phyloP scores from a whole-genome alignment of 2,888 invertebrate genomes.

The Chesias legatella region DNA sequence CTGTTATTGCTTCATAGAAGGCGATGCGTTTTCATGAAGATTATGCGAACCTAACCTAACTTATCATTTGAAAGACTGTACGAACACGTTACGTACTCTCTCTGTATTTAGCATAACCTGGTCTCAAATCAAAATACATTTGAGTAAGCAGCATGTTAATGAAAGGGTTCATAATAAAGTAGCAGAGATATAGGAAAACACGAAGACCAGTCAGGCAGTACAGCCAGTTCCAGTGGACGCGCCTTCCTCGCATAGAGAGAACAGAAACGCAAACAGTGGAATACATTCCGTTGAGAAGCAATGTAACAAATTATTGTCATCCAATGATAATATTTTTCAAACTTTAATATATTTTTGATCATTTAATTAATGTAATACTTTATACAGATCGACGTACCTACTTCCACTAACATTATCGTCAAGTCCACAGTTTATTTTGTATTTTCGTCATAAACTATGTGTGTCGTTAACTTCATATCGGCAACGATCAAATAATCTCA shows the following conservation, averaged over 20 bases:
- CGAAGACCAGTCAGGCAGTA: too few species aligned
- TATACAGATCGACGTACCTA: constrained; percentile 64
- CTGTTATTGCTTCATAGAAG: constrained; percentile 55
- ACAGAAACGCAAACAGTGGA: constrained; percentile 38
- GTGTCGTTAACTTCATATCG: constrained; percentile 31
- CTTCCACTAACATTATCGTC: constrained; percentile 42
- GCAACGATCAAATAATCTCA: constrained; percentile 52
- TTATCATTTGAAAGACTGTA: constrained; percentile 10
- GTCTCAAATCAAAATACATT: constrained; percentile 9
- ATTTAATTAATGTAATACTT: constrained; percentile 62
- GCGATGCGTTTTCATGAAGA: constrained; percentile 15
- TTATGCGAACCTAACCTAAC: constrained; percentile 13
- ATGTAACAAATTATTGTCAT: constrained; percentile 78
- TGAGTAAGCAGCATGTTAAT: too few species aligned
- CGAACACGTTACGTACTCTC: neutral
- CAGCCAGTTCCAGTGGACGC: too few species aligned
- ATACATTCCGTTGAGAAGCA: constrained; percentile 46
- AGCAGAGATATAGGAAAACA: too few species aligned
- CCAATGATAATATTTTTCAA: constrained; percentile 73
- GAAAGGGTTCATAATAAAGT: too few species aligned
- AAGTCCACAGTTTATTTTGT: constrained; percentile 39
- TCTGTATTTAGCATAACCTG: neutral
- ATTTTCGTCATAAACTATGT: constrained; percentile 44
- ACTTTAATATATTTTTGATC: constrained; percentile 56
- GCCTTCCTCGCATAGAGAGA: constrained; percentile 7